A percentile compares a stretch with the other conserved stretches of the same genome.
Evolutionary conservation across 2,888 invertebrate genomes (phyloP).

Genomic region (Pristionchus fissidentatus): DNA sequence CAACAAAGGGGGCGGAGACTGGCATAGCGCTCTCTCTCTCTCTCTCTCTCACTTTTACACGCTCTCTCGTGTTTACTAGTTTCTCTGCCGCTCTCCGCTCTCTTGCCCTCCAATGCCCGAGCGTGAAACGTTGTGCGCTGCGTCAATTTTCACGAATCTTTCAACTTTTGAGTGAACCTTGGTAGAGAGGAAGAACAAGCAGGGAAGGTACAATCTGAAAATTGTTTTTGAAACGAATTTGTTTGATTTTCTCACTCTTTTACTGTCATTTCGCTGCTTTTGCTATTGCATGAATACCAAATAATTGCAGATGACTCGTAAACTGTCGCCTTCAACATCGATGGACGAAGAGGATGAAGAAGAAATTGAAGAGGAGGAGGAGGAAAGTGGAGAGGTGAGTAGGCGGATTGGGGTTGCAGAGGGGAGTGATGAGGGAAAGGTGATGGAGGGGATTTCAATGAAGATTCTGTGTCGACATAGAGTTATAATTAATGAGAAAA

Average conservation of each 20-base stretch:
- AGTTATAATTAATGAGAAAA: no score
- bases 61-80: no score
- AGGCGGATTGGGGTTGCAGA: neutral
- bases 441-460: neutral
- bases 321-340: conserved; percentile 16
- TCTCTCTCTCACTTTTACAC: neutral
- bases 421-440: neutral
- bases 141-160: no score
- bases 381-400: no score
- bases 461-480: neutral
- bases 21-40: neutral
- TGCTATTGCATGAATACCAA: neutral
- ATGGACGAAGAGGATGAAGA: conserved; percentile 32
- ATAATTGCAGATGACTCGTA: neutral
- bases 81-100: no score
- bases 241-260: no score
- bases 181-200: neutral
- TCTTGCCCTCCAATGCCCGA: no score
- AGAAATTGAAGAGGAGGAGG: conserved; percentile 29
- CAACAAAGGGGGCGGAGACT: neutral
- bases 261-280: no score
- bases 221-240: no score
- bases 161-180: no score
- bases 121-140: no score
- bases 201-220: neutral